phyloP scores from a whole-genome alignment of 2,113 vertebrate genomes.

The Zosterops lateralis region DNA sequence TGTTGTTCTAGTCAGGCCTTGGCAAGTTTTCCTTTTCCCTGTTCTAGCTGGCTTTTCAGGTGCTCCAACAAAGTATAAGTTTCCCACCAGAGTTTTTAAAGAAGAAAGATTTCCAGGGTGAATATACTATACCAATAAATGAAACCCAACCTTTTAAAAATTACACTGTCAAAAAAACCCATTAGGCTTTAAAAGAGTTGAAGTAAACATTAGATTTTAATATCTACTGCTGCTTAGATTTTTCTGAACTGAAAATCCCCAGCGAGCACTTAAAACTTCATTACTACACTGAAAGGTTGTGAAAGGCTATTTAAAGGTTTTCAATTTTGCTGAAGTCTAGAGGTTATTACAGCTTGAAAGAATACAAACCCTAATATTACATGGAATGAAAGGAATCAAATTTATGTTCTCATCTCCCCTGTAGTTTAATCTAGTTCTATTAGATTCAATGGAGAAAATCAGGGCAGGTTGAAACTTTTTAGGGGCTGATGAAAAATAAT shows the following conservation, averaged over 20 bases:
- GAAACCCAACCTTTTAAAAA: conserved; percentile 80
- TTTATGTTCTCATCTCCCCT: conserved; percentile 79
- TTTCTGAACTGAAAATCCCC: conserved; percentile 80
- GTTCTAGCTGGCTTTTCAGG: conserved; percentile 67
- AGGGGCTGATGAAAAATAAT: conserved; percentile 72
- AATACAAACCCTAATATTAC: conserved; percentile 81
- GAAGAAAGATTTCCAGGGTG: conserved; percentile 71
- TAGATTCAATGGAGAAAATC: conserved; percentile 76
- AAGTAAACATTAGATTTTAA: conserved; percentile 84
- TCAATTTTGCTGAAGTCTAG: conserved; percentile 83
- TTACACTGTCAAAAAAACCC: conserved; percentile 79
- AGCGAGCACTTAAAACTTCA: conserved; percentile 83
- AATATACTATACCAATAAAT: conserved; percentile 77
- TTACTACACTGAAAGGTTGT: conserved; percentile 79
- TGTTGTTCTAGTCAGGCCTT: conserved; percentile 49
- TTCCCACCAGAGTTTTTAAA: conserved; percentile 77
- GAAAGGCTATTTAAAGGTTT: conserved; percentile 85
- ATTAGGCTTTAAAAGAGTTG: conserved; percentile 79
- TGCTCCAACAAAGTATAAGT: conserved; percentile 64
- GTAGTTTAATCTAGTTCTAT: conserved; percentile 78
- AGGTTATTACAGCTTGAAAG: conserved; percentile 82
- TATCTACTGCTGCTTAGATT: conserved; percentile 79
- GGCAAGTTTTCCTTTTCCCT: conserved; percentile 55
- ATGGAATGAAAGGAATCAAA: conserved; percentile 80
- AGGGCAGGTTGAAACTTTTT: conserved; percentile 71